Evolutionary conservation across 2,888 invertebrate species (phyloP), one percentile per base, ranked within the genome.

Genomic region (Colletes collaris): DNA sequence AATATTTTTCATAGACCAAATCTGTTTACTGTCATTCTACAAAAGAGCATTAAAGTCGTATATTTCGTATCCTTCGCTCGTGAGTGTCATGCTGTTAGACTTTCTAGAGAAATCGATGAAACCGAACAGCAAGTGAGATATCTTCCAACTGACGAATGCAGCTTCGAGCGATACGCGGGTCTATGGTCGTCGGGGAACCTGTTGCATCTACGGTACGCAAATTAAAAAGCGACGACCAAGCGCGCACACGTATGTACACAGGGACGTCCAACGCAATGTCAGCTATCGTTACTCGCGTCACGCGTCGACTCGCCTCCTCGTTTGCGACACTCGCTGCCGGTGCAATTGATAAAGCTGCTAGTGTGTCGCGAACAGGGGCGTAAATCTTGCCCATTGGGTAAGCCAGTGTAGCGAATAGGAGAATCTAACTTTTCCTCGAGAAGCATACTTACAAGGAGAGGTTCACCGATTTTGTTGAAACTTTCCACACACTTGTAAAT

Each of bases 221-320:
- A 82, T 85, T 75, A 74, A 82, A 72, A 78, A 40, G 59, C 74
- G 55, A 19, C 49, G 10, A 10, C 44, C 44, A 7, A 46, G 40
- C 37, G 46, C 46, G 4, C 46, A 35, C 44, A 27, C 59, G 58
- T 16, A 16, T 49, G 35, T 60, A 40, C 5, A 64, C 35, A 35
- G 50, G 27, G 55, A 19, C 50, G n/a, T 16, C 60, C 58, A 27
- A 49, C 35, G 72, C 71, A 76, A 81, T 67, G 70, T 77, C 84
- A 62, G 13, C 59, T 68, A 83, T 81, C 81, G 76, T 76, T 78
- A 69, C 50, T 50, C 75, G 58, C 74, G 84, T 80, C 83, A 73
- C 79, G 82, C 56, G 63, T 60, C 69, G 19, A n/a, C 11, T 46
- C 16, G n/a, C 44, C 59, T 40, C 59, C 59, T 60, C 16, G 60